Percentiles rank a stretch among this genome's conserved stretches.
Evolutionary conservation across 2,113 vertebrate genomes (phyloP).

Genomic region (Sitta europaea): DNA sequence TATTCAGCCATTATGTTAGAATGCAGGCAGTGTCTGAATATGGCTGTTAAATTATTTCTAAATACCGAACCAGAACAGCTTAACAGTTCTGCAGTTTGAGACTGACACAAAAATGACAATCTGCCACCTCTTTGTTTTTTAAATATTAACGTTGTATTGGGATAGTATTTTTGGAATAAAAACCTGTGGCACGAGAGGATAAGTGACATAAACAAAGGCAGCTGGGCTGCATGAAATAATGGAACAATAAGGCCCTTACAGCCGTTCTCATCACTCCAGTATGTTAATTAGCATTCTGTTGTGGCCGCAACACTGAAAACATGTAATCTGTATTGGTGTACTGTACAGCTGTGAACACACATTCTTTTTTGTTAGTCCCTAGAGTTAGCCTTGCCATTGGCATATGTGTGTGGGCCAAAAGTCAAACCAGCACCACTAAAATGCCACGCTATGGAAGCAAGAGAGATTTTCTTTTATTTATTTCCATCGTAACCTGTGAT

Average conservation of each 20-base stretch:
- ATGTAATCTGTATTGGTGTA: slow-evolving; percentile 86
- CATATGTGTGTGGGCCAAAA: slow-evolving; percentile 83
- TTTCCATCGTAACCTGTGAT: slow-evolving; percentile 67
- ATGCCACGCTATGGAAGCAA: slow-evolving; percentile 62
- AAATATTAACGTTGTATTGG: slow-evolving; percentile 85
- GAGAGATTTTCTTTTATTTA: slow-evolving; percentile 66
- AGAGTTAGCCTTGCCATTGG: slow-evolving; percentile 80
- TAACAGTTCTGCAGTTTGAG: slow-evolving; percentile 81
- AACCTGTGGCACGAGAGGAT: slow-evolving; percentile 84
- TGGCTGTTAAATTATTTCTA: slow-evolving; percentile 87
- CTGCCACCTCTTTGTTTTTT: slow-evolving; percentile 87
- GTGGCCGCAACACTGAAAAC: slow-evolving; percentile 84
- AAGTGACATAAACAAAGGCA: slow-evolving; percentile 87
- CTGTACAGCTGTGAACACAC: slow-evolving; percentile 86
- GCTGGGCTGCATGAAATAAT: slow-evolving; percentile 85
- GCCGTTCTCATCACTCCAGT: slow-evolving; percentile 81
- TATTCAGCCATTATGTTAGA: slow-evolving; percentile 81
- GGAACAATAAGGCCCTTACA: slow-evolving; percentile 85
- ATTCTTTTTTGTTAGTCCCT: slow-evolving; percentile 82
- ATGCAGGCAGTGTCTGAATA: slow-evolving; percentile 79
- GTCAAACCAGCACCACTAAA: slow-evolving; percentile 75
- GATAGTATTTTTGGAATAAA: slow-evolving; percentile 83
- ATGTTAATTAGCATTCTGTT: slow-evolving; percentile 88
- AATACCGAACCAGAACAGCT: slow-evolving; percentile 82
- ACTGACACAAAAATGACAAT: slow-evolving; percentile 83